Evolutionary conservation across 2,797 vertebrate species (phyloP), one percentile per base, ranked within the genome.

Genomic region (Darevskia mixta): DNA sequence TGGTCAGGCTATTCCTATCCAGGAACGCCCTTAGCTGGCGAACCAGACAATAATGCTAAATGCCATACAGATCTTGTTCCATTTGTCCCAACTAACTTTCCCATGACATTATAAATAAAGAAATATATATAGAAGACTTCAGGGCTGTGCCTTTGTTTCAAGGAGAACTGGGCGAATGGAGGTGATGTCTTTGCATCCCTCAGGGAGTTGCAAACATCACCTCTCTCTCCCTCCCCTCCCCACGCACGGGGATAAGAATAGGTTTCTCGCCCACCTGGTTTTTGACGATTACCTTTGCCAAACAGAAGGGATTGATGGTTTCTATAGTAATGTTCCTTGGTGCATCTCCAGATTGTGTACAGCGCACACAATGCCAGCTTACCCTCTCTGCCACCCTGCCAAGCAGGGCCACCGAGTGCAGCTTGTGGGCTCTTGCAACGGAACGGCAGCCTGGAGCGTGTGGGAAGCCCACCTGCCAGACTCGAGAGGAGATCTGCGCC

Each of bases 321-420:
- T 89, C 94, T 91, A 82, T 86, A 94, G 88, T 0, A 1, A 94
- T 61, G 0, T 23, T 32, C 20, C 76, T 18, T 6, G 43, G 1
- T 0, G 0, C 0, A 32, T 64, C 85, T 86, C 75, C 85, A 23
- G 82, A 71, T 58, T 2, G 58, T 86, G 76, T 49, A 29, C 0
- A 0, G 71, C 61, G 29, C n/a, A 0, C 0, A 2, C 64, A 77
- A 49, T 2, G 2, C 45, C 90, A 49, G 17, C 49, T 18, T 35
- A 13, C 8, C n/a, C n/a, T 13, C 29, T 25, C 7, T 8, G 15
- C 83, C 8, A 4, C 61, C 27, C 45, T 82, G 66, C 29, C 82
- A n/a, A 29, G 23, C 43, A 11, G 49, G 43, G 27, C 41, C 13
- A 75, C 1, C 0, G 35, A 72, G 8, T 71, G 15, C 15, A 7